Conservation (phyloP, 2,888 invertebrate genomes). For the Acanthacorydalis orientalis region DNA sequence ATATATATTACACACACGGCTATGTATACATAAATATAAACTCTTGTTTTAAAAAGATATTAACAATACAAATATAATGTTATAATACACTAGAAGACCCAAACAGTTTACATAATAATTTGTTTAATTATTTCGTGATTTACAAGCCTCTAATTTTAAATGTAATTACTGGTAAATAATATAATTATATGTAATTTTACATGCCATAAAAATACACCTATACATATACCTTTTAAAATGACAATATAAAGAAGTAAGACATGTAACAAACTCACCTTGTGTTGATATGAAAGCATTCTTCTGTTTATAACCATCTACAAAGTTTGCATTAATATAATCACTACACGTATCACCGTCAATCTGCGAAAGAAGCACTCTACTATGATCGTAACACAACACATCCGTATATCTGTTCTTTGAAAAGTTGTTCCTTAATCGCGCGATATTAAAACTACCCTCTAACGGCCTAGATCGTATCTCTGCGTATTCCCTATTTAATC, state of each 20-base stretch:
- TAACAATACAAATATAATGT: too few relatives aligned
- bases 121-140: too few relatives aligned
- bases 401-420: slow-evolving; percentile 87
- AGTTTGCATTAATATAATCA: slow-evolving; percentile 96
- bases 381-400: slow-evolving; percentile 91
- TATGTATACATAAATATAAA: too few relatives aligned
- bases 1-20: too few relatives aligned
- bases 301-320: slow-evolving; percentile 94
- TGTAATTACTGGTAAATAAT: too few relatives aligned
- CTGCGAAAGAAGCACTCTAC: slow-evolving; percentile 70
- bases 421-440: slow-evolving; percentile 60
- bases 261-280: slow-evolving; percentile 59
- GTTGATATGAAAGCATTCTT: slow-evolving; percentile 96
- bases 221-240: too few relatives aligned
- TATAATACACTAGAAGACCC: too few relatives aligned
- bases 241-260: neutral
- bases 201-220: too few relatives aligned
- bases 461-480: slow-evolving; percentile 73
- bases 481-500: slow-evolving; percentile 73
- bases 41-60: too few relatives aligned
- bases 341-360: slow-evolving; percentile 57
- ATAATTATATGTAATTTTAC: too few relatives aligned
- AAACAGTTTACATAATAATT: too few relatives aligned
- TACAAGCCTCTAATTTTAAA: too few relatives aligned
- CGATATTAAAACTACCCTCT: slow-evolving; percentile 73